phyloP scores from a whole-genome alignment of 2,888 invertebrate species.

The Hoplodrina ambigua region DNA sequence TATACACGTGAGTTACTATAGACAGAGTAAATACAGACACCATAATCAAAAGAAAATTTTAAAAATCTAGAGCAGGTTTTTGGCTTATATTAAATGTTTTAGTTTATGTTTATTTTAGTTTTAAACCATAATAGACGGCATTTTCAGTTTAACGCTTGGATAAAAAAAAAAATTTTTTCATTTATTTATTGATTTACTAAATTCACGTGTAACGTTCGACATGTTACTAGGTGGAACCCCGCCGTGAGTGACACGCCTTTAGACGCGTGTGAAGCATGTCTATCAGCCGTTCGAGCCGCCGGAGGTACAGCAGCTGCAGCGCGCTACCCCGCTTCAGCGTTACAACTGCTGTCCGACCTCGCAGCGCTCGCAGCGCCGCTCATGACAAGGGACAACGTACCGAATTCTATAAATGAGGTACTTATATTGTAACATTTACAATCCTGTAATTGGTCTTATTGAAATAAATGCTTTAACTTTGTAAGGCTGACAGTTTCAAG shows the following conservation, averaged over 20 bases:
- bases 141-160: no score
- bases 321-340: slow-evolving; percentile 75
- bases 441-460: no score
- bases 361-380: slow-evolving; percentile 80
- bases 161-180: no score
- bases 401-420: slow-evolving; percentile 86
- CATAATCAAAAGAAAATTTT: no score
- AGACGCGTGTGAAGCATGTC: slow-evolving; percentile 86
- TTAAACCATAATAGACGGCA: no score
- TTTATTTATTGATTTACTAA: not conserved
- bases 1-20: slow-evolving; percentile 78
- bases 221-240: slow-evolving; percentile 73
- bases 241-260: slow-evolving; percentile 81
- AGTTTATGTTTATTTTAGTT: no score
- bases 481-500: no score
- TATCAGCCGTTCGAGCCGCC: slow-evolving; percentile 81
- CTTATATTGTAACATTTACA: not conserved
- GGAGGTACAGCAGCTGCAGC: slow-evolving; percentile 76
- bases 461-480: no score
- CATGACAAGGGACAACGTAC: slow-evolving; percentile 80
- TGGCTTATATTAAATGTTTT: no score
- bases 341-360: slow-evolving; percentile 77
- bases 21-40: not conserved
- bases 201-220: no score
- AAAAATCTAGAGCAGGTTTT: no score